Evolutionary conservation across 2,113 vertebrate species (phyloP).

Genomic region (Chelonoidis abingdonii): DNA sequence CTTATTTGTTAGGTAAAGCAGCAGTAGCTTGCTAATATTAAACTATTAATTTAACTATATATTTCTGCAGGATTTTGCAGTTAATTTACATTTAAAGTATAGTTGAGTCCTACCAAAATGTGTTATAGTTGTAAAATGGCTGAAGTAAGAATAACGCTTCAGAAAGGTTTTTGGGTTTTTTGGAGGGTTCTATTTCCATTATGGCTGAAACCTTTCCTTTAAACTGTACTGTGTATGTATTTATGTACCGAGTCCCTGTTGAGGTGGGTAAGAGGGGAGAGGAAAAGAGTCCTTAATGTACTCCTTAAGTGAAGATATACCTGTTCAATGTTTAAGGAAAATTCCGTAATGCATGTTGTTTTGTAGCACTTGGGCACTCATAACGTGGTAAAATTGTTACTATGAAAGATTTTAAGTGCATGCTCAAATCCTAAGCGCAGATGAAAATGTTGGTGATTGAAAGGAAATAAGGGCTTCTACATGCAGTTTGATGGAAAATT

Average conservation of each 20-base stretch:
- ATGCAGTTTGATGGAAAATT: not conserved
- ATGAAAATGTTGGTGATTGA: not conserved
- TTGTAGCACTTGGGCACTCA: not conserved
- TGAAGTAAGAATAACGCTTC: not conserved
- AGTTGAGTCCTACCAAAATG: not conserved
- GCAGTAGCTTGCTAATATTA: not conserved
- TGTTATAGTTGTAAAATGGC: not conserved
- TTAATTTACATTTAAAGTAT: not conserved
- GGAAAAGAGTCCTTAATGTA: not conserved
- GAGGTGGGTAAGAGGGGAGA: not conserved
- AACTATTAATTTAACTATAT: not conserved
- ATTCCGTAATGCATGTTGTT: not conserved
- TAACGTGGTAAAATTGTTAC: not conserved
- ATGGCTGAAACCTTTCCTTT: not conserved
- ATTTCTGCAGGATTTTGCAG: not conserved
- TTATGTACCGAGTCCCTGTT: not conserved
- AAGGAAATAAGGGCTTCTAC: not conserved
- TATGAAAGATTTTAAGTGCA: not conserved
- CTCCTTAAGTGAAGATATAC: not conserved
- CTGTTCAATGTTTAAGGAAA: not conserved
- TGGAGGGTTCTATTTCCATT: not conserved
- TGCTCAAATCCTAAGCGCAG: not conserved
- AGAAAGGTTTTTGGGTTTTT: not conserved
- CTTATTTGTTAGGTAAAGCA: not conserved
- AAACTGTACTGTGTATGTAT: not conserved